Percentiles rank a stretch among this genome's conserved stretches.
Conservation (phyloP, 92 coral and sea anemone species). For the Epizoanthus scotinus region DNA sequence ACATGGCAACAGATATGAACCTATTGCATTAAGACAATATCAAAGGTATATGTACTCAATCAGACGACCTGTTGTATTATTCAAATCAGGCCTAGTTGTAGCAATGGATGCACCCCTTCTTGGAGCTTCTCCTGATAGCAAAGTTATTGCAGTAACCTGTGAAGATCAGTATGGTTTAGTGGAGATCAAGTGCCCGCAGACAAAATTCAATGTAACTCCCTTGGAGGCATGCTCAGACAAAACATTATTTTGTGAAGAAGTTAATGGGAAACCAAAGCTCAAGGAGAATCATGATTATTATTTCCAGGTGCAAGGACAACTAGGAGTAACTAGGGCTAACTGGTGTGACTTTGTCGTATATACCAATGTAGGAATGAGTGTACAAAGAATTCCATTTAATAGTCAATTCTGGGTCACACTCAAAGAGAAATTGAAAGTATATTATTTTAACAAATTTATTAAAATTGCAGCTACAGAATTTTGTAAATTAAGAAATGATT, state of each 20-base stretch:
- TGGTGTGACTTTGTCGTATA: too few species aligned
- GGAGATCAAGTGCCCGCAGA: constrained; percentile 48
- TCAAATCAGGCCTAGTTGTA: constrained; percentile 47
- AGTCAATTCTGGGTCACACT: too few species aligned
- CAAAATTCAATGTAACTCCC: constrained; percentile 50
- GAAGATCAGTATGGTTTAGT: constrained; percentile 43
- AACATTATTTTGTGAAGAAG: constrained; percentile 46
- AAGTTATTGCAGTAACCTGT: constrained; percentile 41
- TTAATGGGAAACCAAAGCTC: constrained; percentile 36
- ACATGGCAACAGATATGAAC: constrained; percentile 59
- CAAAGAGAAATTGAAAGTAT: too few species aligned
- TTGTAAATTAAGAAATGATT: constrained; percentile 34
- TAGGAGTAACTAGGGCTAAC: constrained; percentile 31
- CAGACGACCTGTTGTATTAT: constrained; percentile 38
- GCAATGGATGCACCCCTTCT: constrained; percentile 37
- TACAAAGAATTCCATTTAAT: too few species aligned
- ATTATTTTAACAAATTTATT: too few species aligned
- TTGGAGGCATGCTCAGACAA: constrained; percentile 54
- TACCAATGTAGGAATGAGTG: too few species aligned
- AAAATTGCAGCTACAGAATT: too few species aligned
- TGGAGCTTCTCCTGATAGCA: constrained; percentile 50
- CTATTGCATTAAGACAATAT: constrained; percentile 53
- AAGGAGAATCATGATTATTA: constrained; percentile 36
- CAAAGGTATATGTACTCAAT: constrained; percentile 55
- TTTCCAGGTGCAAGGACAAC: constrained; percentile 59